Percentiles rank a stretch among this genome's conserved stretches.
Conservation (phyloP, 2,888 invertebrate genomes). For the Cryptus viduatorius region DNA sequence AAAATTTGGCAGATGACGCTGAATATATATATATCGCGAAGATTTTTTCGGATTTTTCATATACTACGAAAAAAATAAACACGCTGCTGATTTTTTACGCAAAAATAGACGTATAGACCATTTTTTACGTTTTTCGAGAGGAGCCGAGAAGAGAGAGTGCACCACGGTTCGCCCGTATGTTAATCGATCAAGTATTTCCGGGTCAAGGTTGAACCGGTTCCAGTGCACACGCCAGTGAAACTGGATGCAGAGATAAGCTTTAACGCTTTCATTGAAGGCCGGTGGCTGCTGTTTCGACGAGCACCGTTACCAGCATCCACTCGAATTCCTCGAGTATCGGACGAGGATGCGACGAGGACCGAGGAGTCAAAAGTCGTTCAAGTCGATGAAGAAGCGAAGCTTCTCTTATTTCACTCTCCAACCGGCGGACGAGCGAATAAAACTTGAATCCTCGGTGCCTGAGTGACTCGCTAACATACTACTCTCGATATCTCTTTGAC, state of each 20-base stretch:
- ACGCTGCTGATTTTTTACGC: too few species aligned
- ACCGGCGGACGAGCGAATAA: conserved; percentile 15
- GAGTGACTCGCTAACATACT: background rate
- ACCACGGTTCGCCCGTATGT: conserved; percentile 27
- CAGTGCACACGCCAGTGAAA: background rate
- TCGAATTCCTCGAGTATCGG: conserved; percentile 40
- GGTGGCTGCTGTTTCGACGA: background rate
- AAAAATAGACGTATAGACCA: background rate
- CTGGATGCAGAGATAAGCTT: conserved; percentile 34
- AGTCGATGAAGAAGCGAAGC: background rate
- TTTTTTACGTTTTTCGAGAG: background rate
- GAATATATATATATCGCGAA: too few species aligned
- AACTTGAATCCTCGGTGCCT: conserved; percentile 12
- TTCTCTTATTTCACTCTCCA: conserved; percentile 12
- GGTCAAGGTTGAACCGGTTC: conserved; percentile 65
- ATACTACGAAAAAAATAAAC: background rate
- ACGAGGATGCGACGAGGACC: conserved; percentile 24
- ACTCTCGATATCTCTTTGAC: conserved; percentile 9
- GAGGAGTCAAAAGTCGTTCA: conserved; percentile 26
- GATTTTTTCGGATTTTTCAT: background rate
- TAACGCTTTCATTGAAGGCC: conserved; percentile 52
- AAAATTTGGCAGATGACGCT: too few species aligned
- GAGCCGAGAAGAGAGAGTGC: background rate
- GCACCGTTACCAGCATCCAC: conserved; percentile 44
- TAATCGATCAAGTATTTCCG: conserved; percentile 63